A percentile compares a stretch with the other conserved stretches of the same genome.
Evolutionary conservation across 2,113 vertebrate species (phyloP).

Genomic region (Chloroceryle aenea): DNA sequence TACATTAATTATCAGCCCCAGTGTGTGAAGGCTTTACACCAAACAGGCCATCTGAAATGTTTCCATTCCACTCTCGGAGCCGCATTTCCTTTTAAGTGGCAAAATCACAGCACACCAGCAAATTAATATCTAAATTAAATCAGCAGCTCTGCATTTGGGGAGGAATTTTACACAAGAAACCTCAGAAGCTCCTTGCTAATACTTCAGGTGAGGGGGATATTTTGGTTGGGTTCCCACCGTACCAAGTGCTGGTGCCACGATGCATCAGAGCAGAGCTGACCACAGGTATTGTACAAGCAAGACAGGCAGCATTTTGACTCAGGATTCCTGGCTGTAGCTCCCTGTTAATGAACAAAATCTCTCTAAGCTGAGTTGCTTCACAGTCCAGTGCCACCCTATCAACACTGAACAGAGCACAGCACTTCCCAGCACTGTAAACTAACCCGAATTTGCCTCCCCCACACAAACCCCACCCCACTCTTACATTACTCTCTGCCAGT

Average conservation of each 20-base stretch:
- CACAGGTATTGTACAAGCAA: background rate
- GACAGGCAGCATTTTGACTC: background rate
- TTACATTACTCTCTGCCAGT: background rate
- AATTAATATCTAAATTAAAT: conserved; percentile 61
- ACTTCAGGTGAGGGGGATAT: background rate
- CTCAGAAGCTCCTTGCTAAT: conserved; percentile 14
- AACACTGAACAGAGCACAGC: background rate
- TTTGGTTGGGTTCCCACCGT: conserved; percentile 45
- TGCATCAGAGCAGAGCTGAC: conserved; percentile 12
- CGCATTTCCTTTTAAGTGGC: conserved; percentile 51
- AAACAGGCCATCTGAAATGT: conserved; percentile 20
- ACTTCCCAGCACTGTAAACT: background rate
- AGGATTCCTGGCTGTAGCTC: background rate
- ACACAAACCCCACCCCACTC: background rate
- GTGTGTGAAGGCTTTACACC: background rate
- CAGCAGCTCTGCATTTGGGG: conserved; percentile 54
- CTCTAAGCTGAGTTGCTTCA: background rate
- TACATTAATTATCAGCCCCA: conserved; percentile 39
- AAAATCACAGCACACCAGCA: conserved; percentile 50
- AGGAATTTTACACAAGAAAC: conserved; percentile 48
- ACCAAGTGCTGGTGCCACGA: conserved; percentile 30
- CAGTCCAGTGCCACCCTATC: background rate
- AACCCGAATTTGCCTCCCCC: background rate
- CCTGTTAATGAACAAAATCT: background rate
- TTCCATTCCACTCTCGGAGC: conserved; percentile 19